Base-by-base conservation (phyloP, 2,797 vertebrate genomes). In the Girardinus metallicus region DNA sequence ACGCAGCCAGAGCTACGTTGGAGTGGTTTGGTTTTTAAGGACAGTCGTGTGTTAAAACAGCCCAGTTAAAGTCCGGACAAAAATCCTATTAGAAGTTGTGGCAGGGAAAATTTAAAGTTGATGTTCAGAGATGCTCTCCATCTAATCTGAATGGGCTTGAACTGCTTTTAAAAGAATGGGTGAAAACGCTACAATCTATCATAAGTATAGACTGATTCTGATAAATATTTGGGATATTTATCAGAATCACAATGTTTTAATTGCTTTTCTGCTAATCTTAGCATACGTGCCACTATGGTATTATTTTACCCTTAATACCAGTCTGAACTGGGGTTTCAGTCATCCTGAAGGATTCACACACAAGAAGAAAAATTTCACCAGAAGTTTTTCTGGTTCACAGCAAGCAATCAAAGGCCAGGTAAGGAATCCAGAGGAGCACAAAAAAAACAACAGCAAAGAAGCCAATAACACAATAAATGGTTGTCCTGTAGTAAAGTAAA, bases 381-480 rank as follows among this genome's bases (percentile, higher is more conserved):
- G 43, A 51, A 76, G 85, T 79, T 68, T 90, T 86, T 91, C 85
- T 29, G 49, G 87, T 88, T 91, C 76, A 87, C 51, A 21, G 78
- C 77, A 78, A 55, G 75, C 80, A 79, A 87, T 85, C 80, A 87
- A 41, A 60, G 13, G 7, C 74, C 18, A 77, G 77, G 41, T 15
- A 71, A 18, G 12, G 2, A 26, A 71, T 44, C 34, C 10, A 46
- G 80, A 75, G 31, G 29, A 57, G 34, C 13, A 70, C 8, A n/a
- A 1, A 36, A 41, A 41, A 26, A 1, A 36, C 31, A 39, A 18
- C 11, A 70, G 16, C 18, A n/a, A 29, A 71, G 41, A 71, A 41
- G 66, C 36, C 11, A 70, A 26, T 41, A 68, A 26, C 21, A 12
- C 23, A n/a, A 5, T n/a, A 26, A 41, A 12, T n/a, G 12, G 23